A percentile compares a stretch with the other conserved stretches of the same genome.
Evolutionary conservation across 1,140 invertebrate genomes (phyloP).

Genomic region (Musca domestica): DNA sequence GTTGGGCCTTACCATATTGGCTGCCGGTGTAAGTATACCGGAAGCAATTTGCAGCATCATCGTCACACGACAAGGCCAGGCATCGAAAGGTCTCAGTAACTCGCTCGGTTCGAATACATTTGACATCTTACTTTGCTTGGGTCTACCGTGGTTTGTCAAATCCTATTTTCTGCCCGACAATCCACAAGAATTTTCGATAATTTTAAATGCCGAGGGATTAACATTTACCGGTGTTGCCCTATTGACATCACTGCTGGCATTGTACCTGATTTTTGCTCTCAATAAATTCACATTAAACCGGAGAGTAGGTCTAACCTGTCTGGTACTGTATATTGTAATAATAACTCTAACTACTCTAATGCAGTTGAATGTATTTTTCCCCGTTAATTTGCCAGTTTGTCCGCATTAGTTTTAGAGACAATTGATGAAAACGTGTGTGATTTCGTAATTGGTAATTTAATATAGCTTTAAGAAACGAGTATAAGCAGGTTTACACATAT

Average conservation of each 20-base stretch:
- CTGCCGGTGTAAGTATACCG: conserved; percentile 73
- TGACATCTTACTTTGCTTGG: conserved; percentile 78
- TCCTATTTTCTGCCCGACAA: conserved; percentile 65
- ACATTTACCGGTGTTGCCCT: conserved; percentile 74
- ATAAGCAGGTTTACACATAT: no score
- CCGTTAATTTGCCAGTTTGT: conserved; percentile 57
- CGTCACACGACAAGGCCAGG: conserved; percentile 75
- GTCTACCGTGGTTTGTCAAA: conserved; percentile 79
- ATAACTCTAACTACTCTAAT: conserved; percentile 71
- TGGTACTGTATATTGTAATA: conserved; percentile 71
- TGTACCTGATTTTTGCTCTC: conserved; percentile 62
- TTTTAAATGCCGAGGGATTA: conserved; percentile 69
- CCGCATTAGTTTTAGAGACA: conserved; percentile 18
- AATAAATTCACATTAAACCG: conserved; percentile 60
- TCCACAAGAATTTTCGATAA: conserved; percentile 58
- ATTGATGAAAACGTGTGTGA: no score
- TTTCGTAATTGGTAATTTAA: no score
- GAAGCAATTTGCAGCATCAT: conserved; percentile 80
- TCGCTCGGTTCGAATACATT: conserved; percentile 86
- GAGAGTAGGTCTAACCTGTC: conserved; percentile 69
- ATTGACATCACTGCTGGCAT: conserved; percentile 65
- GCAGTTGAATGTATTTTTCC: conserved; percentile 76
- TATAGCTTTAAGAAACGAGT: no score
- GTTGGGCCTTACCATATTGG: conserved; percentile 74
- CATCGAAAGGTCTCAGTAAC: conserved; percentile 83